Percentiles rank a stretch among this genome's conserved stretches.
Evolutionary conservation across 2,797 vertebrate genomes (phyloP).

Genomic region (Sciurus vulgaris): DNA sequence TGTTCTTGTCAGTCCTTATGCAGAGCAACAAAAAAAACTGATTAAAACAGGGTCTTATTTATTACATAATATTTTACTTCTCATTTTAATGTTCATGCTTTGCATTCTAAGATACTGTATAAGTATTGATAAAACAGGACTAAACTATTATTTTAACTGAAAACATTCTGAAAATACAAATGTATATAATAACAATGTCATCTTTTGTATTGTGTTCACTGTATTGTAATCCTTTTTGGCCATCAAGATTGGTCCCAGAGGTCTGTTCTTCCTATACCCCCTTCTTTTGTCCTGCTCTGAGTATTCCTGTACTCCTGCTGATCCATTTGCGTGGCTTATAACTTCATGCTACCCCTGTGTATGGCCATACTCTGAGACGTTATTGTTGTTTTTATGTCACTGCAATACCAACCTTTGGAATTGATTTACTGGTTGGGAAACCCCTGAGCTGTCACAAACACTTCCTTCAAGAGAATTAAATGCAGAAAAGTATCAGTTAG

Average conservation of each 20-base stretch:
- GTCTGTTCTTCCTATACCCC: neutral
- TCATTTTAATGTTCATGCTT: neutral
- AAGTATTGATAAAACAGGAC: neutral
- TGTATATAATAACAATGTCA: rapidly evolving
- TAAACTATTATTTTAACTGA: neutral
- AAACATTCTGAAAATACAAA: neutral
- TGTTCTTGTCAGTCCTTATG: too few species aligned
- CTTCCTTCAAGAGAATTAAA: conserved; percentile 53
- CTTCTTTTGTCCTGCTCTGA: neutral
- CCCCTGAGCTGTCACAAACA: conserved; percentile 51
- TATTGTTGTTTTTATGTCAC: conserved; percentile 7
- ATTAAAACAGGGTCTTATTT: too few species aligned
- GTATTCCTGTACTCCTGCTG: neutral
- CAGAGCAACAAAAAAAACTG: too few species aligned
- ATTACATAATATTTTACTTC: neutral
- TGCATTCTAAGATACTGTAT: neutral
- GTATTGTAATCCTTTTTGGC: neutral
- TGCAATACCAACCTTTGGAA: conserved; percentile 28
- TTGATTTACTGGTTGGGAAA: conserved; percentile 54
- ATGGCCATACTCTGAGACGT: neutral
- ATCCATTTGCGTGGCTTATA: neutral
- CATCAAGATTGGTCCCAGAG: neutral
- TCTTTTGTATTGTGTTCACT: neutral
- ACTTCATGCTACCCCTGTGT: neutral
- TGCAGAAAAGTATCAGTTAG: neutral